Base-by-base conservation (phyloP, 2,888 invertebrate genomes). In the Cylindroiulus punctatus region DNA sequence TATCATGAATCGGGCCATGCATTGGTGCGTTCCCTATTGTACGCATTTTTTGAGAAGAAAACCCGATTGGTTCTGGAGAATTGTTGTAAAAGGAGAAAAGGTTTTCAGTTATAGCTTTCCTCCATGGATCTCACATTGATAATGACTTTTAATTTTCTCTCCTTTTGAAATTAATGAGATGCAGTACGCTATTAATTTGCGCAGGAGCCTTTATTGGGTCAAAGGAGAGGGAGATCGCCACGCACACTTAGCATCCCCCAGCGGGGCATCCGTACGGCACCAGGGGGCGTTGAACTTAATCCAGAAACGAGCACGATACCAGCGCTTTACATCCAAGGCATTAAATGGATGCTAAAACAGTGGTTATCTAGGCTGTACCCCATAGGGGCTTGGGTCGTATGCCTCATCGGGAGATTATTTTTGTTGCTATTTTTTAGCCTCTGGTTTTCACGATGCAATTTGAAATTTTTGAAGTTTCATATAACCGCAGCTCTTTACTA, bases 241-340 rank as follows among this genome's bases (percentile, higher is more conserved):
- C 30, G 82, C 82, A n/a, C n/a, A 82, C 36, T 82, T 82, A 40
- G 82, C 82, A 82, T 40, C 82, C 36, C 36, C 19, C 82, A 32
- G 36, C 82, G 40, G 82, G 82, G 36, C 8, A 82, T 82, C 82
- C 36, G 82, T 82, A 40, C 40, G 82, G 40, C 82, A 82, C 82
- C 40, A 82, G 82, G 82, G 82, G 82, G 82, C 82, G 82, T 82
- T 82, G 82, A 82, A 82, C 82, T 82, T 82, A 82, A 32, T 82
- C 36, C n/a, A 82, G 36, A 40, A 82, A 36, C 36, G 30, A 30
- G 30, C 19, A 81, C 81, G 52, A 52, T 19, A 65, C 22, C 22
- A 1, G 22, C 57, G n/a, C n/a, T 52, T 52, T n/a, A 52, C 19
- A 65, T 19, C 8, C 57, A 65, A 5, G 57, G 22, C 57, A 65